phyloP scores from a whole-genome alignment of 37 sponge, comb jelly and placozoan genomes.

The Oscarella lobularis region DNA sequence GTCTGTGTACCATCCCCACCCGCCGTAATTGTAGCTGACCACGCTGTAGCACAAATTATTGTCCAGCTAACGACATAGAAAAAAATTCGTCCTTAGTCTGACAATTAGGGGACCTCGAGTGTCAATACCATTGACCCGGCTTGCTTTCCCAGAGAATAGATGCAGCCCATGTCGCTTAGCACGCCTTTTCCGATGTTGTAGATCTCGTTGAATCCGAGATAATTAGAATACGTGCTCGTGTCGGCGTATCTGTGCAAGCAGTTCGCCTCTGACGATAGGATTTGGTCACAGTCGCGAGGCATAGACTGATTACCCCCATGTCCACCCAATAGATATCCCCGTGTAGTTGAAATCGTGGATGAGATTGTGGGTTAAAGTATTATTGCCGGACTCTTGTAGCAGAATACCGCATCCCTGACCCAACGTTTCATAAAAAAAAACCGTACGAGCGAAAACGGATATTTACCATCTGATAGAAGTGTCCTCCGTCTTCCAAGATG shows the following conservation, averaged over 20 bases:
- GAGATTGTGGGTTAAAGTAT: background rate
- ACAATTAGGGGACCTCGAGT: background rate
- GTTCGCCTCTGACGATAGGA: background rate
- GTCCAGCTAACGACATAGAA: background rate
- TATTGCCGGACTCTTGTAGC: background rate
- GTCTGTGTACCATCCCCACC: constrained; percentile 8
- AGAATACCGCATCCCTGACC: constrained; percentile 2
- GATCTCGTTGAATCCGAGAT: background rate
- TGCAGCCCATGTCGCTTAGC: constrained; percentile 8
- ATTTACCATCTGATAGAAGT: background rate
- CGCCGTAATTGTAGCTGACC: constrained; percentile 1
- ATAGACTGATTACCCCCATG: constrained; percentile 2
- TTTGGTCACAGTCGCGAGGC: background rate
- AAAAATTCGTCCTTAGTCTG: background rate
- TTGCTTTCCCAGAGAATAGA: constrained; percentile 2
- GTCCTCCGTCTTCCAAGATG: background rate
- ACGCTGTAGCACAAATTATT: background rate
- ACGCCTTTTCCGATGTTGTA: constrained; percentile 1
- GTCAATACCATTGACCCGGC: background rate
- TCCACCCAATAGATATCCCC: constrained; percentile 6
- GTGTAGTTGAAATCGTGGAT: constrained; percentile 7
- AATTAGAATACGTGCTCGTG: background rate
- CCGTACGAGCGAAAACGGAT: background rate
- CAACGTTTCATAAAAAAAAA: background rate
- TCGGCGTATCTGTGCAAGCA: background rate